Evolutionary conservation across 37 sponge, comb jelly and placozoan species (phyloP), one percentile per base, ranked within the genome.

Genomic region (Ianthella basta): DNA sequence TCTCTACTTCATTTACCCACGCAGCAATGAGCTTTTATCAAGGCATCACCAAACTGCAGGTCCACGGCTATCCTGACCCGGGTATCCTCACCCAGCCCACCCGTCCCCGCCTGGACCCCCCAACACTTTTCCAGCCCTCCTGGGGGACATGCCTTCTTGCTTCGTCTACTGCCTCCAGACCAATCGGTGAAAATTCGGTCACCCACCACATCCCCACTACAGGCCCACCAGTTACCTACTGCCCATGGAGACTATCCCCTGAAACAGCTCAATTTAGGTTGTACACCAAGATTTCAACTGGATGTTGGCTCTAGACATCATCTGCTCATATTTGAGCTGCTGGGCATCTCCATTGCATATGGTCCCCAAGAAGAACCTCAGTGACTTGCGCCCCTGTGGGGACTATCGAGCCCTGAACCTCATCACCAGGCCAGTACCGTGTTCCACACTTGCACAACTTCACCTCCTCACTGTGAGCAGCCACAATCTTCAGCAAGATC

Each of bases 351-450:
- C 75, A 12, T 36, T 35, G 12, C 75, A 73, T 35, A 73, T 73
- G 75, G 75, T 73, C 38, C 35, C 75, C 4, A 89, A 89, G 86
- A 82, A 81, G 68, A 78, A 81, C 36, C 34, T 79, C 64, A 86
- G 88, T 38, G 91, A 87, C 53, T 91, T 84, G 85, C 61, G 88
- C 1, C 91, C 85, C 63, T 89, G 86, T 81, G 86, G 87, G 4
- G 86, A 90, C 60, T 90, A 90, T 79, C 82, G 84, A 1, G 16
- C 73, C 41, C 63, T 87, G 27, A 86, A 86, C 56, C 54, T 36
- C 6, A 15, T 20, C 56, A 55, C 88, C 12, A 20, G 85, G 87
- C 78, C 55, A 87, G 34, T 90, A 86, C 60, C 91, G 87, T 37
- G 57, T 88, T 10, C 90, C 90, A 19, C 86, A 82, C 68, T 79